Base-by-base conservation (phyloP, 1,140 invertebrate species). In the Achatina immaculata region DNA sequence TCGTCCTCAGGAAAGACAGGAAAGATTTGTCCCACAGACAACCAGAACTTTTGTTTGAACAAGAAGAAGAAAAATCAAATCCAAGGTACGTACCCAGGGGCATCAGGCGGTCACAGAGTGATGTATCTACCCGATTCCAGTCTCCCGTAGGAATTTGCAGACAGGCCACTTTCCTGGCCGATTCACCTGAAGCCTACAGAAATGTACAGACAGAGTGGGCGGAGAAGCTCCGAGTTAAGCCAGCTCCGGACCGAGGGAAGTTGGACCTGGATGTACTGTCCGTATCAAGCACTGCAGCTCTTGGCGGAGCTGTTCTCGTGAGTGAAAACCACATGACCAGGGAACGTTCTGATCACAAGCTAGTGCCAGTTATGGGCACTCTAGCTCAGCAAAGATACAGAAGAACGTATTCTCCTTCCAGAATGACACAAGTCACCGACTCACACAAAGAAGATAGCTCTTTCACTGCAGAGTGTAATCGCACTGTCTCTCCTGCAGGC, bases 341-440 rank as follows among this genome's bases (percentile, higher is more conserved):
- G 24, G 43, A 36, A 21, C n/a, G 36, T 36, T 21, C 28, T 0
- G 36, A 74, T 11, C 82, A 75, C 31, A 84, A 81, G 28, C 65
- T 28, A 16, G 80, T 83, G 11, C 83, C 83, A 11, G 77, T 76
- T 0, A 82, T 83, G 83, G 80, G 83, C 24, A 83, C 82, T 0
- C 65, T 77, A 24, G 76, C 82, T 1, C 80, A 83, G 43, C 42
- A 76, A 51, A 83, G 73, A 43, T 85, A 85, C 62, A 66, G 81
- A n/a, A 58, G 84, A 74, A 82, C 82, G 24, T 85, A 82, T 58
- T 77, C 80, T 24, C 80, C 80, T 24, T 16, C 55, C 0, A 36
- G 55, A 76, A 38, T 19, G 36, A 38, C 14, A 40, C 68, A 62
- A 36, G 65, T 36, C n/a, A n/a, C n/a, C n/a, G n/a, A n/a, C n/a